phyloP scores from a whole-genome alignment of 2,113 vertebrate genomes.

The Paedocypris sp. region DNA sequence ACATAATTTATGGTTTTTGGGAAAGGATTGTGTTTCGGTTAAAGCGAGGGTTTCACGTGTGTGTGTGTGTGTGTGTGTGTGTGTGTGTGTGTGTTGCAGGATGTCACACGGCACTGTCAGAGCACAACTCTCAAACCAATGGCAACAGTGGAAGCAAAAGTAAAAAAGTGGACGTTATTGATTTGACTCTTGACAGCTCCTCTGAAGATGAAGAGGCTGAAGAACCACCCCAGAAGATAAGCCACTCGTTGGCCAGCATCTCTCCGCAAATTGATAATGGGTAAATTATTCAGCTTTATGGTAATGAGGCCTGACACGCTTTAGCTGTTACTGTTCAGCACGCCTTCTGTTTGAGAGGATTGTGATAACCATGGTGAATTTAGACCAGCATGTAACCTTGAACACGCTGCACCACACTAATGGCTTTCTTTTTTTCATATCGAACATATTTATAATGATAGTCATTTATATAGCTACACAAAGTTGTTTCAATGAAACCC shows the following conservation, averaged over 20 bases:
- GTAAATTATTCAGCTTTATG: slow-evolving; percentile 53
- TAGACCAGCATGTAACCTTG: too few relatives aligned
- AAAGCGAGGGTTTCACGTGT: too few relatives aligned
- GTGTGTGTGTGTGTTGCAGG: slow-evolving; percentile 47
- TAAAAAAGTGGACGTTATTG: slow-evolving; percentile 93
- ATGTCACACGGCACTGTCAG: slow-evolving; percentile 69
- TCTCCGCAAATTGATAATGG: slow-evolving; percentile 82
- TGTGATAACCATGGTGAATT: too few relatives aligned
- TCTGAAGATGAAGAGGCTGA: slow-evolving; percentile 86
- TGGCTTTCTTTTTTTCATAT: too few relatives aligned
- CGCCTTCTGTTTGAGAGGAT: too few relatives aligned
- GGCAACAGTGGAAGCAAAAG: slow-evolving; percentile 58
- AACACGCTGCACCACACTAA: too few relatives aligned
- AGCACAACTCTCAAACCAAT: slow-evolving; percentile 64
- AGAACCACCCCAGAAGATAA: slow-evolving; percentile 77
- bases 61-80: not conserved
- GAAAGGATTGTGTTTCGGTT: too few relatives aligned
- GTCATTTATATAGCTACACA: too few relatives aligned
- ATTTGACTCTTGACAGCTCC: slow-evolving; percentile 92
- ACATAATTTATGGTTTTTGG: too few relatives aligned
- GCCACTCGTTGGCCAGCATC: slow-evolving; percentile 79
- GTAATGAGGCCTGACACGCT: not conserved
- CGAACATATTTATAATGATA: too few relatives aligned
- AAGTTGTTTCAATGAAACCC: too few relatives aligned
- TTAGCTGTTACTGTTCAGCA: too few relatives aligned